Evolutionary conservation across 2,888 invertebrate genomes (phyloP).

Genomic region (Lordiphosa fenestrarum): DNA sequence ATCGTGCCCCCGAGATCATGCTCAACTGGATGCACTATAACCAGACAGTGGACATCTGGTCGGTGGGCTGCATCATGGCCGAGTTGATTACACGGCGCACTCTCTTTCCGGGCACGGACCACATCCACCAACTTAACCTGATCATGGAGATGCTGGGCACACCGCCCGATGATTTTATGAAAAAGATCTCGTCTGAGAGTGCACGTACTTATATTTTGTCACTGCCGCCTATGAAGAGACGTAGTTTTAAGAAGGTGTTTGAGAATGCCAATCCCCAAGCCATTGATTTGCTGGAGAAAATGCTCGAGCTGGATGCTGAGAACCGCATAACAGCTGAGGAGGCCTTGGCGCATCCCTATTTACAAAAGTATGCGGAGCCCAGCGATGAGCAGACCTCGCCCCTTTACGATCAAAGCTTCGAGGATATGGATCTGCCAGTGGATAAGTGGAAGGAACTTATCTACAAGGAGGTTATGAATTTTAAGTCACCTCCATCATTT

Average conservation of each 20-base stretch:
- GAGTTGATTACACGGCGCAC: conserved; percentile 96
- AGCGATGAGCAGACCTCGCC: conserved; percentile 95
- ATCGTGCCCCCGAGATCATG: conserved; percentile 99
- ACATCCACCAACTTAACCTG: conserved; percentile 98
- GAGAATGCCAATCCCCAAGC: conserved; percentile 95
- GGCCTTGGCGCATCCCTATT: conserved; percentile 82
- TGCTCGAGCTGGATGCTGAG: conserved; percentile 98
- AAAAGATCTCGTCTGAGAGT: conserved; percentile 97
- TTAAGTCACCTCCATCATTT: conserved; percentile 84
- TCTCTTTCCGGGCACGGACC: conserved; percentile 98
- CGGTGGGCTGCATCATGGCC: conserved; percentile 99
- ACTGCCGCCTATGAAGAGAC: conserved; percentile 90
- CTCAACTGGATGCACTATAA: conserved; percentile 99
- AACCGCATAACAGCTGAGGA: conserved; percentile 90
- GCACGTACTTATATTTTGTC: conserved; percentile 97
- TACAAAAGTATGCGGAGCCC: conserved; percentile 97
- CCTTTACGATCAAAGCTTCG: conserved; percentile 96
- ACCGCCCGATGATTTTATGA: conserved; percentile 94
- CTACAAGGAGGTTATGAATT: conserved; percentile 90
- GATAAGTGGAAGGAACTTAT: conserved; percentile 92
- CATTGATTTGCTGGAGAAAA: conserved; percentile 95
- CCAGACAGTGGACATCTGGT: conserved; percentile 99
- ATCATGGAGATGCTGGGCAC: conserved; percentile 98
- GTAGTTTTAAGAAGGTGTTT: conserved; percentile 94
- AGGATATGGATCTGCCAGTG: conserved; percentile 94